Evolutionary conservation across 2,888 invertebrate species (phyloP).

Genomic region (Prosopocoilus inquinatus): DNA sequence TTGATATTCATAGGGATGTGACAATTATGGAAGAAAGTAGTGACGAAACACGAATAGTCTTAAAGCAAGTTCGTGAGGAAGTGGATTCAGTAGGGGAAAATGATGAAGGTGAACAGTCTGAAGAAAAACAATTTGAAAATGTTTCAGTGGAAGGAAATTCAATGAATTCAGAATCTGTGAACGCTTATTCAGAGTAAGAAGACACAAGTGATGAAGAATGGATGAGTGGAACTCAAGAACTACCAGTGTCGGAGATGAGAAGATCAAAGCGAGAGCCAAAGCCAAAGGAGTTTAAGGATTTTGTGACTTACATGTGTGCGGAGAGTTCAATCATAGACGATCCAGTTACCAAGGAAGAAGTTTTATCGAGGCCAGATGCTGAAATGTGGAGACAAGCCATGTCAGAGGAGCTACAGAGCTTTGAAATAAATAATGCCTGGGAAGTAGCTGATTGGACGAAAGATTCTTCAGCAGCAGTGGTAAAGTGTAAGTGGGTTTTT

Average conservation of each 20-base stretch:
- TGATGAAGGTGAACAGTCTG: conserved; percentile 10
- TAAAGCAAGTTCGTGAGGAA: conserved; percentile 5
- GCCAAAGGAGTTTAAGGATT: too few relatives aligned
- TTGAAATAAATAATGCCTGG: conserved; percentile 26
- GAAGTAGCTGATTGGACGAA: conserved; percentile 19
- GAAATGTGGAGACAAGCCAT: conserved; percentile 23
- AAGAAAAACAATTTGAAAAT: too few relatives aligned
- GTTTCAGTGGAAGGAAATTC: too few relatives aligned
- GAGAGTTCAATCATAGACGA: too few relatives aligned
- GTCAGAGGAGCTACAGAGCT: conserved; percentile 18
- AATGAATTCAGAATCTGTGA: too few relatives aligned
- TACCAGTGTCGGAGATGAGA: too few relatives aligned
- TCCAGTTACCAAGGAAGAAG: too few relatives aligned
- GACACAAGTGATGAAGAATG: too few relatives aligned
- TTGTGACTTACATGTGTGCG: too few relatives aligned
- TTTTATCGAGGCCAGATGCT: conserved; percentile 23
- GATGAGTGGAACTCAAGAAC: too few relatives aligned
- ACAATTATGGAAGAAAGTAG: conserved; percentile 19
- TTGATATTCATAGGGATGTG: conserved; percentile 18
- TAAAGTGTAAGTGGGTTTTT: conserved; percentile 27
- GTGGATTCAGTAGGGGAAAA: not conserved
- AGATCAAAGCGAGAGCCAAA: too few relatives aligned
- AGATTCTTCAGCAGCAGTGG: conserved; percentile 18
- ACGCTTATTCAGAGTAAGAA: too few relatives aligned
- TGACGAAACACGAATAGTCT: not conserved